A percentile compares a stretch with the other conserved stretches of the same genome.
These are phyloP conservation scores for Lottia scabra DNA, from an alignment of 2,888 invertebrate genomes.

Conservation along the genomic window DNA sequence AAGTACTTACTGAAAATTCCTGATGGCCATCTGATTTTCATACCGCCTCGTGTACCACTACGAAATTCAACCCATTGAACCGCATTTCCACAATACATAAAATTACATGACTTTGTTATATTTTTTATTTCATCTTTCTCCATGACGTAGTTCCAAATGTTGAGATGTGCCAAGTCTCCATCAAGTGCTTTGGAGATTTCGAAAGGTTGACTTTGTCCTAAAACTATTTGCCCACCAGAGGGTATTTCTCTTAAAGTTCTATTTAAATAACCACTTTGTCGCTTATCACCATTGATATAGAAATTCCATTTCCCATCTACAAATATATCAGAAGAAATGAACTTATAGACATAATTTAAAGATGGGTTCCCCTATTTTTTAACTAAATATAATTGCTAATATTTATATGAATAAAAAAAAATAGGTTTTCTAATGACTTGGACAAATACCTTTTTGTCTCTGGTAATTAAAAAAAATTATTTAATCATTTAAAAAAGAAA, in stretches of 20 bases:
- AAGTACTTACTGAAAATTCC: slow-evolving; percentile 48
- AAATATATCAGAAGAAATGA: slow-evolving; percentile 9
- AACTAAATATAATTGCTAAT: too few species aligned
- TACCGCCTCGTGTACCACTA: slow-evolving; percentile 66
- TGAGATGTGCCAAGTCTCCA: slow-evolving; percentile 66
- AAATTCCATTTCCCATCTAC: slow-evolving; percentile 47
- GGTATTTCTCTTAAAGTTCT: slow-evolving; percentile 49
- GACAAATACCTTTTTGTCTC: too few species aligned
- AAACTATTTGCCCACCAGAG: slow-evolving; percentile 62
- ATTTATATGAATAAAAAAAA: too few species aligned
- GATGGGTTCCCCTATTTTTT: too few species aligned
- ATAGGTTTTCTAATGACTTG: too few species aligned
- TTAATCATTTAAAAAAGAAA: too few species aligned
- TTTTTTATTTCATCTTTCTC: slow-evolving; percentile 36
- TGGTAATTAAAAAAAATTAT: too few species aligned
- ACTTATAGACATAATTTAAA: too few species aligned
- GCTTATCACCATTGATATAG: slow-evolving; percentile 41
- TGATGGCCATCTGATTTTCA: slow-evolving; percentile 68
- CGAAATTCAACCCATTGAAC: slow-evolving; percentile 69
- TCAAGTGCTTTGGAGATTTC: slow-evolving; percentile 53
- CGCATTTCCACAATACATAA: slow-evolving; percentile 66
- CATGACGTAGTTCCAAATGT: slow-evolving; percentile 65
- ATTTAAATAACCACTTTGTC: slow-evolving; percentile 39
- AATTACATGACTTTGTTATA: slow-evolving; percentile 58
- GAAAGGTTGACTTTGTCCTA: slow-evolving; percentile 61